Conservation (phyloP, 2,888 invertebrate genomes). For the Lepidochrysops patricia region DNA sequence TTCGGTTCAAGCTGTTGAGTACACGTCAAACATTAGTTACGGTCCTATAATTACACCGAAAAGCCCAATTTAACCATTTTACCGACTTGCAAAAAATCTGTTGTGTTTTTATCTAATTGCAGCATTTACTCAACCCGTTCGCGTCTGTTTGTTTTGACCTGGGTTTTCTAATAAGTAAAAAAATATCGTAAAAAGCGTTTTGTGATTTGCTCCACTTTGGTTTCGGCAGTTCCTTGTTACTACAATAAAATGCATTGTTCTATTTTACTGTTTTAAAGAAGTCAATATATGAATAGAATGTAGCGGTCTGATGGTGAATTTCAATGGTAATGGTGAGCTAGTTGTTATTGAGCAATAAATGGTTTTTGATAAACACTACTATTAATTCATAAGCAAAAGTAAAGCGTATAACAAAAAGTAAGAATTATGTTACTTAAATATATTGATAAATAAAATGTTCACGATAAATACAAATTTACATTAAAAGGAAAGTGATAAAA, state of each 20-base stretch:
- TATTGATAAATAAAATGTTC: too few relatives aligned
- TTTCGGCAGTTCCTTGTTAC: neutral
- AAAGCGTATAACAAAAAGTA: too few relatives aligned
- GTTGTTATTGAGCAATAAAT: too few relatives aligned
- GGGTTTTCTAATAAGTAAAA: neutral
- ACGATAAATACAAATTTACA: too few relatives aligned
- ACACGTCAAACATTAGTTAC: neutral
- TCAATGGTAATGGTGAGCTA: too few relatives aligned
- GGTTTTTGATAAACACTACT: neutral
- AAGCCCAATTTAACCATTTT: neutral
- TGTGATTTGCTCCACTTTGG: neutral
- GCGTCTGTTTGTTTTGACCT: neutral
- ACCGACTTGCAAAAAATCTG: neutral
- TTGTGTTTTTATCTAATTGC: neutral
- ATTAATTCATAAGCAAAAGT: too few relatives aligned
- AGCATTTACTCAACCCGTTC: neutral
- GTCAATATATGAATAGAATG: neutral
- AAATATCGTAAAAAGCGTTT: neutral
- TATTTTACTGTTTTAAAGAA: neutral
- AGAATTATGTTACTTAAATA: too few relatives aligned
- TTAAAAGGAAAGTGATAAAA: too few relatives aligned
- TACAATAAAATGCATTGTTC: neutral
- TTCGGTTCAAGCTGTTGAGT: neutral
- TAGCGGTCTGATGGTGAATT: neutral
- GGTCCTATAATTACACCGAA: neutral